These are phyloP conservation scores for Oligia latruncula DNA, from an alignment of 2,888 invertebrate species.

Conservation along the genomic window DNA sequence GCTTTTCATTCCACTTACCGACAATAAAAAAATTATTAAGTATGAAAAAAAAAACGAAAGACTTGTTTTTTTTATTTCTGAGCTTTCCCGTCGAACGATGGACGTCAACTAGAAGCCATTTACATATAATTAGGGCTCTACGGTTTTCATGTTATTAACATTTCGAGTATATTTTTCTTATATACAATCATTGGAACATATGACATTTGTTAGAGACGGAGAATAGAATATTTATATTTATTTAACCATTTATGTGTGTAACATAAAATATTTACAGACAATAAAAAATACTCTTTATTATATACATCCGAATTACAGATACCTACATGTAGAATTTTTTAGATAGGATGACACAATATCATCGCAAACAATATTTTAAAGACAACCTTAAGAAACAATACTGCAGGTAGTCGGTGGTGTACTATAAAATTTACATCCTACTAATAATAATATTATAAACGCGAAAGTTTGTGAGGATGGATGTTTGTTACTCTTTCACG, in stretches of 20 bases:
- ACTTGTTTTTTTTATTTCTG: background rate
- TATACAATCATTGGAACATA: no score
- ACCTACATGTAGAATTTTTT: background rate
- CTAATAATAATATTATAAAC: no score
- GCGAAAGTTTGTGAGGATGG: no score
- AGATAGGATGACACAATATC: no score
- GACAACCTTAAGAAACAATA: no score
- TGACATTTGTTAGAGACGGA: no score
- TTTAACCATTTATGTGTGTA: no score
- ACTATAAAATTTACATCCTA: background rate
- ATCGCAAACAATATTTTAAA: no score
- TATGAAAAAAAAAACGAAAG: background rate
- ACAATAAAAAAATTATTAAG: background rate
- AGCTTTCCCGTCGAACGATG: background rate
- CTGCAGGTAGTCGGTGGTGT: background rate
- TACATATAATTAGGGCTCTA: background rate
- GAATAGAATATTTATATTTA: background rate
- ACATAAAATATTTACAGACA: no score
- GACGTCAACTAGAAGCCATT: background rate
- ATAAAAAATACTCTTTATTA: no score
- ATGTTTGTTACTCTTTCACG: no score
- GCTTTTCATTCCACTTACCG: background rate
- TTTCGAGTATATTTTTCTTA: background rate
- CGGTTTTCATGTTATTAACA: background rate
- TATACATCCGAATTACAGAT: background rate